Evolutionary conservation across 2,113 vertebrate genomes (phyloP), one percentile per base, ranked within the genome.

Genomic region (Lamprotornis superbus): DNA sequence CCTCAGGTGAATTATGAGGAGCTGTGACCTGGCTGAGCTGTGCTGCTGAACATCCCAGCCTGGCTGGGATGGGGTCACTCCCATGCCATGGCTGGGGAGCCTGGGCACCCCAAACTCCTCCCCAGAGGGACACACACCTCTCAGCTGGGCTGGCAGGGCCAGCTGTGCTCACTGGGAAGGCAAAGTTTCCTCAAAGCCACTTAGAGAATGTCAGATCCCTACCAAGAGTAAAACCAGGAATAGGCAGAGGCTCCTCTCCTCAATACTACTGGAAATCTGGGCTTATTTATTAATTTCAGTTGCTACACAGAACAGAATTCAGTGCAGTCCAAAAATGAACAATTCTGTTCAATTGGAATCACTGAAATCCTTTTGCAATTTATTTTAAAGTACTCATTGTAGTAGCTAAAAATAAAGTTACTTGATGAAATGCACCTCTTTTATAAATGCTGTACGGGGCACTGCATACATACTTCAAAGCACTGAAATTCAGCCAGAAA

Each of bases 141-240:
- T 18, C 74, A 8, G 52, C 14, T 5, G 2, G 10, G 39, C 12
- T 4, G 59, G 31, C 61, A 47, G 31, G 1, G 18, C 25, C 83
- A 67, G 44, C 30, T 11, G 6, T 1, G 1, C 0, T 2, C 20
- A 12, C 4, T 22, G 31, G 2, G 30, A 78, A 15, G 18, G 16
- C 3, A 1, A 28, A 20, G 18, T 1, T 19, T 60, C 30, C 49
- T 24, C 68, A 40, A 67, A 82, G 73, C 18, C 31, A 5, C 15
- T 15, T 4, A 55, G 19, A 35, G 87, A 44, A 56, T 39, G 39
- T 14, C 27, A 12, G 12, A 19, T 21, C 49, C 52, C 55, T 24
- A 40, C 20, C 53, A 60, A 52, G 65, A 56, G 4, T 42, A 17
- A 42, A 65, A 28, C 2, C 4, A 84, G 16, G 39, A 65, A 47